Conservation (phyloP, 2,113 vertebrate genomes). For the Lagopus leucura region DNA sequence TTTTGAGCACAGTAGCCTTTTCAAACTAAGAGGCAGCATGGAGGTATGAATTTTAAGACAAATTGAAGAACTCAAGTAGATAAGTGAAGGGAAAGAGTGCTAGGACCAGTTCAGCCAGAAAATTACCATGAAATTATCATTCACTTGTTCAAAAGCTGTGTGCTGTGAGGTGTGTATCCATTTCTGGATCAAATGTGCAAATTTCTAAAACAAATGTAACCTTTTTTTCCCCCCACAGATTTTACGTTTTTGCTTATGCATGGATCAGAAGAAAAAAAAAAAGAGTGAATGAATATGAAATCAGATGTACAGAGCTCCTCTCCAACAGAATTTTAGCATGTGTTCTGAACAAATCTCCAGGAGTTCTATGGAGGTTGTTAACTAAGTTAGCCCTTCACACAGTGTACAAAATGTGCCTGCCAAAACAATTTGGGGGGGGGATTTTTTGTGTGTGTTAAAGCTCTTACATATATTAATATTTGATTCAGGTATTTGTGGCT, state of each 20-base stretch:
- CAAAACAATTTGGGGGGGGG: neutral
- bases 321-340: neutral
- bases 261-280: neutral
- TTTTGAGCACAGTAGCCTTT: neutral
- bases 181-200: neutral
- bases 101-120: neutral
- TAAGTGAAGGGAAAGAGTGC: neutral
- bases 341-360: neutral
- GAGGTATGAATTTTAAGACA: neutral
- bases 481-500: constrained; percentile 20
- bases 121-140: neutral
- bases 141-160: neutral
- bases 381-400: neutral
- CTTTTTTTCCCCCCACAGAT: neutral
- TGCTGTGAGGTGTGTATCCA: neutral
- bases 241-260: neutral
- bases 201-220: neutral
- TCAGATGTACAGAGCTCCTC: neutral
- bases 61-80: neutral
- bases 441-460: neutral
- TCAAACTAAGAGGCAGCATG: neutral
- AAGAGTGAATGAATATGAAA: too few species aligned
- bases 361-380: constrained; percentile 7
- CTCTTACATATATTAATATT: constrained; percentile 8
- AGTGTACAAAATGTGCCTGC: neutral